A percentile compares a stretch with the other conserved stretches of the same genome.
Conservation (phyloP, 2,797 vertebrate genomes). For the Acanthis flammea region DNA sequence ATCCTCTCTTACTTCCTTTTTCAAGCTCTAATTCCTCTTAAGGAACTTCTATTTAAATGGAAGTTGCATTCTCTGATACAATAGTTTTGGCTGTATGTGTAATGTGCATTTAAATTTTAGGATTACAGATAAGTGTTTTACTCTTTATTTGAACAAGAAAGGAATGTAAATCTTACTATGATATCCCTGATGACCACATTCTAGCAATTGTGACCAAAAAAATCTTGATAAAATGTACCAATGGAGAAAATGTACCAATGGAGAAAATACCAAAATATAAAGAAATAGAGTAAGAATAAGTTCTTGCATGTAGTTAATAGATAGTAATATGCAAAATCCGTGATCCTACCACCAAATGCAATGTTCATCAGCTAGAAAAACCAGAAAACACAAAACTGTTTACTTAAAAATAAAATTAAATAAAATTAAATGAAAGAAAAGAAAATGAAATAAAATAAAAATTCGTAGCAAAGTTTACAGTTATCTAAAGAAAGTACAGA, state of each 20-base stretch:
- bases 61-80: not conserved
- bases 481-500: not conserved
- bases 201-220: not conserved
- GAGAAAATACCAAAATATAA: not conserved
- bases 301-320: not conserved
- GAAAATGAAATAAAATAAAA: not conserved
- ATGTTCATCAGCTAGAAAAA: not conserved
- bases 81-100: accelerated
- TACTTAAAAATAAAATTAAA: not conserved
- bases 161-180: not conserved
- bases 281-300: not conserved
- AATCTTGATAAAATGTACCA: not conserved
- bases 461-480: not conserved
- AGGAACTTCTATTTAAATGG: not conserved
- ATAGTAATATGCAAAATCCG: not conserved
- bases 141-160: not conserved
- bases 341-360: not conserved
- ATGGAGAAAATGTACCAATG: not conserved
- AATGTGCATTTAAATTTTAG: not conserved
- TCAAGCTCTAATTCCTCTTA: not conserved
- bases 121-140: not conserved
- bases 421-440: not conserved
- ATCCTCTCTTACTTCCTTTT: not conserved
- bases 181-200: not conserved
- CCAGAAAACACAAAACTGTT: not conserved